These are phyloP conservation scores for Arrhamphus sclerolepis DNA, from an alignment of 2,797 vertebrate species.

Conservation along the genomic window DNA sequence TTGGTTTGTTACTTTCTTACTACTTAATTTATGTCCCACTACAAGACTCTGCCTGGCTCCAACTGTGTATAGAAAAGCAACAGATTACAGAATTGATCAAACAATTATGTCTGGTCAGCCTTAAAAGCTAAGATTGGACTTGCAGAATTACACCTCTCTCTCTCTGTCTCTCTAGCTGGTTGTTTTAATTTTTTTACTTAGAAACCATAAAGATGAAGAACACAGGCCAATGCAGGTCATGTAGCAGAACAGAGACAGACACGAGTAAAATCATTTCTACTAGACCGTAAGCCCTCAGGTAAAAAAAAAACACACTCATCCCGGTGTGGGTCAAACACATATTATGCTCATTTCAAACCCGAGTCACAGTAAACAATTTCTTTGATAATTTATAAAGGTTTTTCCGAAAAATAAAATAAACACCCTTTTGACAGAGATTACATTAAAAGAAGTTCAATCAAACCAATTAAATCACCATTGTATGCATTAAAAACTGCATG, in stretches of 20 bases:
- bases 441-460: background rate
- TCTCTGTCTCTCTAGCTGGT: conserved; percentile 23
- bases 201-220: conserved; percentile 47
- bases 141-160: conserved; percentile 13
- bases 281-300: conserved; percentile 41
- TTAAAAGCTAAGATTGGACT: conserved; percentile 20
- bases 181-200: conserved; percentile 35
- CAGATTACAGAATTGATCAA: background rate
- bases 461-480: conserved; percentile 6
- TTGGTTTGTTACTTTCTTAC: conserved; percentile 7
- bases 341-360: background rate
- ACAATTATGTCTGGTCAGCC: background rate
- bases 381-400: conserved; percentile 7
- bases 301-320: conserved; percentile 25
- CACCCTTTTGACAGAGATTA: background rate
- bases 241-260: conserved; percentile 40
- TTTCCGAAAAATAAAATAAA: background rate
- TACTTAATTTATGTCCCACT: conserved; percentile 4
- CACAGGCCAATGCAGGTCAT: conserved; percentile 42
- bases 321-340: background rate
- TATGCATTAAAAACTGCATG: conserved; percentile 11
- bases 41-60: conserved; percentile 4
- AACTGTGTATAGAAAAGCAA: conserved; percentile 20
- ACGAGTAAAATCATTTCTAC: conserved; percentile 35
- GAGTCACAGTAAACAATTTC: conserved; percentile 6